Evolutionary conservation across 2,113 vertebrate genomes (phyloP).

Genomic region (Xenopus borealis): DNA sequence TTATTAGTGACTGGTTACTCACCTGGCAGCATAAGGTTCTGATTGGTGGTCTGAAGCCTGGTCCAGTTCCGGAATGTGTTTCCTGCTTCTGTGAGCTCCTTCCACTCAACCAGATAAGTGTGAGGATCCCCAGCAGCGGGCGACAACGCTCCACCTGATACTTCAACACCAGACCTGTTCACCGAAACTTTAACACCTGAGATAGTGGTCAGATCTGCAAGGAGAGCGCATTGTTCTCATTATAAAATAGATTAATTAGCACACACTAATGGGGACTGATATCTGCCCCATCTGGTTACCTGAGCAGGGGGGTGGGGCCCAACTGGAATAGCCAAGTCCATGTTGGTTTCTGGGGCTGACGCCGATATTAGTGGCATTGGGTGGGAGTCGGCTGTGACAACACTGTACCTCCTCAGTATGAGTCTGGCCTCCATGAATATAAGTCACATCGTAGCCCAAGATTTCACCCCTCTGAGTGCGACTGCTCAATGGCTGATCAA

Average conservation of each 20-base stretch:
- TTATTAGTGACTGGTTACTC: neutral
- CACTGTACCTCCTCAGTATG: neutral
- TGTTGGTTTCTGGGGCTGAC: slow-evolving; percentile 6
- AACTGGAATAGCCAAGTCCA: neutral
- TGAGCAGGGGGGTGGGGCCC: slow-evolving; percentile 7
- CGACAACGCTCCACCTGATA: neutral
- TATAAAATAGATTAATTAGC: too few relatives aligned
- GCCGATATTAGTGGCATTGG: neutral
- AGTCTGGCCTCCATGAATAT: neutral
- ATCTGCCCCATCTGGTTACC: too few relatives aligned
- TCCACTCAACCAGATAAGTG: slow-evolving; percentile 23
- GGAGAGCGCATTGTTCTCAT: neutral
- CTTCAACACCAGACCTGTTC: neutral
- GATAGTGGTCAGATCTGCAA: neutral
- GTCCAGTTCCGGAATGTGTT: slow-evolving; percentile 2
- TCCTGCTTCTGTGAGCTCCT: neutral
- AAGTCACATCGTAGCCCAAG: slow-evolving; percentile 8
- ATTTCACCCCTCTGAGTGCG: neutral
- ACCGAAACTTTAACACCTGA: too few relatives aligned
- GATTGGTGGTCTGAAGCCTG: neutral
- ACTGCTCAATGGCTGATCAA: neutral
- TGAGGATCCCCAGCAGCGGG: neutral
- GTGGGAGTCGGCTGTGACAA: neutral
- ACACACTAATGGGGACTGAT: neutral
- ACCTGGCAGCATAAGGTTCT: slow-evolving; percentile 16